A percentile compares a stretch with the other conserved stretches of the same genome.
Evolutionary conservation across 2,797 vertebrate genomes (phyloP).

Genomic region (Odontamblyopus lacepedii): DNA sequence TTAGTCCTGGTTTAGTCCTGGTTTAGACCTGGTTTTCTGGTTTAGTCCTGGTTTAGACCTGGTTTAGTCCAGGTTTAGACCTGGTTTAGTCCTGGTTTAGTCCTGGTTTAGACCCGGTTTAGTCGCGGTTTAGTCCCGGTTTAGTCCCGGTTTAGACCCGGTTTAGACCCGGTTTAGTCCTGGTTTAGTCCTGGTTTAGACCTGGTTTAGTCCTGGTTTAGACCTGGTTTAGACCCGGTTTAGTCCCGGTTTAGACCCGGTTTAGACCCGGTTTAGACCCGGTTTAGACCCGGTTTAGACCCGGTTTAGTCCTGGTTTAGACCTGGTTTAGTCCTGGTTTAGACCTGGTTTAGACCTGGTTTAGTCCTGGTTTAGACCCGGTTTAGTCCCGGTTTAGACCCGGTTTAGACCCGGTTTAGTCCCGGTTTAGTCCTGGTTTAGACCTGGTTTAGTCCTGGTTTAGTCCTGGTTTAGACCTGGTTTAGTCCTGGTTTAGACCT

Average conservation of each 20-base stretch:
- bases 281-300: neutral
- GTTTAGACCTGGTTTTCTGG: conserved; percentile 15
- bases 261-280: too few relatives aligned
- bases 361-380: neutral
- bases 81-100: too few relatives aligned
- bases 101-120: too few relatives aligned
- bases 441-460: neutral
- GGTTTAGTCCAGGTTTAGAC: too few relatives aligned
- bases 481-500: conserved; percentile 4
- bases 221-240: neutral
- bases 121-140: neutral
- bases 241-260: too few relatives aligned
- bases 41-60: too few relatives aligned
- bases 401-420: neutral
- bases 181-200: conserved; percentile 22
- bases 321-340: neutral
- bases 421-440: neutral
- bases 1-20: neutral
- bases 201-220: conserved; percentile 20
- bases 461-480: conserved; percentile 4
- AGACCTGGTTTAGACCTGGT: neutral
- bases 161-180: too few relatives aligned
- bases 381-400: neutral
- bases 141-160: conserved; percentile 24
- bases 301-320: neutral